Conservation (phyloP, 2,113 vertebrate species). For the Lepus timidus region DNA sequence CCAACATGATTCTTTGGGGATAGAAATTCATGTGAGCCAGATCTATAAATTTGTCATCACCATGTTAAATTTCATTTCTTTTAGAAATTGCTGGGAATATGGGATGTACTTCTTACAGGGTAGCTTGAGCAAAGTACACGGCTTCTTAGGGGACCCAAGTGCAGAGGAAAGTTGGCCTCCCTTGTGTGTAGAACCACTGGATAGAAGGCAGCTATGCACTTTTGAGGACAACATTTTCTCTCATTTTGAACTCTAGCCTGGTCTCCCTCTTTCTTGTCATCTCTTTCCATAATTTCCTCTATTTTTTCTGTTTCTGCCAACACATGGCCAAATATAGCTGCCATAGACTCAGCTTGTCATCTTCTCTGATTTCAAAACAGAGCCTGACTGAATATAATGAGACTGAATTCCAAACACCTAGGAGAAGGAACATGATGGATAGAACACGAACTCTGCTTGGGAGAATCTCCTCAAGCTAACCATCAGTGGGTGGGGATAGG, state of each 20-base stretch:
- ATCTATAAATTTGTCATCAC: conserved; percentile 35
- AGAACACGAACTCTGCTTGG: too few relatives aligned
- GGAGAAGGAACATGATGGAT: neutral
- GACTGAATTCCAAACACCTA: neutral
- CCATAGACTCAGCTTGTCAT: neutral
- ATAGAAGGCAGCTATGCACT: neutral
- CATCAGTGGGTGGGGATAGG: neutral
- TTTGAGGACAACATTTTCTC: neutral
- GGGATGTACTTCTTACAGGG: neutral
- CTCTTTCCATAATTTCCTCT: neutral
- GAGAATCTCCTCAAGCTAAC: neutral
- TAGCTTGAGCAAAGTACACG: neutral
- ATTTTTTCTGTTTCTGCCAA: neutral
- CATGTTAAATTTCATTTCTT: neutral
- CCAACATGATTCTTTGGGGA: conserved; percentile 51
- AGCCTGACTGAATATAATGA: neutral
- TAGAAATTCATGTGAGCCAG: conserved; percentile 35
- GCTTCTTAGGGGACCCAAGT: neutral
- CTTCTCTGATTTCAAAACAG: neutral
- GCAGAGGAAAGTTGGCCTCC: neutral
- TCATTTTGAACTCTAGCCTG: neutral
- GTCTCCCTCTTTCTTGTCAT: neutral
- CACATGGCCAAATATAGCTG: neutral
- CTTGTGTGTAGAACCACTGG: neutral
- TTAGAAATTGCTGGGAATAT: conserved; percentile 24